phyloP scores from a whole-genome alignment of 2,113 vertebrate species.

The Ibidorhyncha struthersii region DNA sequence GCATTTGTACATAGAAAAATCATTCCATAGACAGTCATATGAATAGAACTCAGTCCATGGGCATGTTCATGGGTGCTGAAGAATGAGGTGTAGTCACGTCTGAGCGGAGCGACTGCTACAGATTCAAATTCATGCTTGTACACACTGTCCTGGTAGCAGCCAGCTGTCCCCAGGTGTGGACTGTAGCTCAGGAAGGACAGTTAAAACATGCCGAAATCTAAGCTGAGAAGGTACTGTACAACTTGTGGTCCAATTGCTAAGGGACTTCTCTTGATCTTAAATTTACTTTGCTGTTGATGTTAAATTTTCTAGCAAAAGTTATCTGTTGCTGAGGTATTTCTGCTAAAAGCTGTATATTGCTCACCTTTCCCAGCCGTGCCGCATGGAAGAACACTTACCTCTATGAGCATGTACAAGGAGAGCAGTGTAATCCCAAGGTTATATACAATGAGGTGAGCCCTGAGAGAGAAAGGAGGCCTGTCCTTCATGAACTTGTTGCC shows the following conservation, averaged over 20 bases:
- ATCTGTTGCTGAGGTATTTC: neutral
- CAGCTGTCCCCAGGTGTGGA: neutral
- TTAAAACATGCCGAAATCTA: neutral
- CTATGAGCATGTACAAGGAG: slow-evolving; percentile 85
- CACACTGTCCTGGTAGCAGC: neutral
- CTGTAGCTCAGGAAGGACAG: neutral
- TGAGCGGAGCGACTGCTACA: neutral
- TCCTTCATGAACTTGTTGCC: slow-evolving; percentile 84
- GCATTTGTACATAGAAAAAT: neutral
- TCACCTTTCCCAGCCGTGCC: rapidly evolving
- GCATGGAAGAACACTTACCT: slow-evolving; percentile 72
- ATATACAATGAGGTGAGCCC: slow-evolving; percentile 80
- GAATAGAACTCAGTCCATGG: neutral
- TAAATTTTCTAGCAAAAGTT: neutral
- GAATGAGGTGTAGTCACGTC: neutral
- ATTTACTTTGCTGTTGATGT: neutral
- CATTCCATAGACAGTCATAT: rapidly evolving
- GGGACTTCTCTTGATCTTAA: neutral
- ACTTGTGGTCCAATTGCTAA: neutral
- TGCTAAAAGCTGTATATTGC: neutral
- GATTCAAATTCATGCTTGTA: neutral
- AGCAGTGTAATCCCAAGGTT: slow-evolving; percentile 86
- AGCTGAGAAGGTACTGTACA: neutral
- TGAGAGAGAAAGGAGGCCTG: slow-evolving; percentile 82
- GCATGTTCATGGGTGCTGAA: neutral